These are phyloP conservation scores for Harpagoxenus sublaevis DNA, from an alignment of 2,888 invertebrate species.

Conservation along the genomic window DNA sequence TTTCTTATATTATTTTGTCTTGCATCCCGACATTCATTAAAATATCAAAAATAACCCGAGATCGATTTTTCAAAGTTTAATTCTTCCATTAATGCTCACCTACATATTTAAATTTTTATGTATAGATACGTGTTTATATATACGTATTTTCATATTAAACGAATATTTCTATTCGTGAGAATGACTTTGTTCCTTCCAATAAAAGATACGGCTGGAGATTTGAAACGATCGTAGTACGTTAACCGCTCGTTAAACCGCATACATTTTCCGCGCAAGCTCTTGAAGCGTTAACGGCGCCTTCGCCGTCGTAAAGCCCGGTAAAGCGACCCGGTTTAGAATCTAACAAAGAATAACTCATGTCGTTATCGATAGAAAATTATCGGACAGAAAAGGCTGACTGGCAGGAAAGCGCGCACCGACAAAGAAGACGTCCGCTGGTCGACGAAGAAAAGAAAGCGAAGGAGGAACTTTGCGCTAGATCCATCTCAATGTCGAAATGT, in stretches of 20 bases:
- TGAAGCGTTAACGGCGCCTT: conserved; percentile 17
- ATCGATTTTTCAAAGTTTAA: neutral
- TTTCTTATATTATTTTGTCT: neutral
- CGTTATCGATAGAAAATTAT: conserved; percentile 60
- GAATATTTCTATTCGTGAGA: neutral
- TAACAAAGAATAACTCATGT: conserved; percentile 58
- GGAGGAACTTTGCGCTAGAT: conserved; percentile 35
- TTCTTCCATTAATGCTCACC: neutral
- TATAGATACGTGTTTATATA: neutral
- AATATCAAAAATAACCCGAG: neutral
- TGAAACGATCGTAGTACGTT: conserved; percentile 48
- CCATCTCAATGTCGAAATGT: conserved; percentile 54
- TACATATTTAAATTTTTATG: neutral
- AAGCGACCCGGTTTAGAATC: conserved; percentile 52
- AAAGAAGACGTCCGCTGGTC: conserved; percentile 16
- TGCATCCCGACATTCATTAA: neutral
- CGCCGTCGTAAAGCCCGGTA: conserved; percentile 21
- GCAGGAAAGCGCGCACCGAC: conserved; percentile 24
- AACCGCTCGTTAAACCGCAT: conserved; percentile 60
- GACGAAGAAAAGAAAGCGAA: conserved; percentile 6
- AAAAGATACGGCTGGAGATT: neutral
- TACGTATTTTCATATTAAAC: neutral
- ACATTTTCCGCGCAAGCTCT: conserved; percentile 55
- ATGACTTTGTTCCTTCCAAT: neutral
- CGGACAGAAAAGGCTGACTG: conserved; percentile 56